phyloP scores from a whole-genome alignment of 2,797 vertebrate species.

The Gastrophryne carolinensis region DNA sequence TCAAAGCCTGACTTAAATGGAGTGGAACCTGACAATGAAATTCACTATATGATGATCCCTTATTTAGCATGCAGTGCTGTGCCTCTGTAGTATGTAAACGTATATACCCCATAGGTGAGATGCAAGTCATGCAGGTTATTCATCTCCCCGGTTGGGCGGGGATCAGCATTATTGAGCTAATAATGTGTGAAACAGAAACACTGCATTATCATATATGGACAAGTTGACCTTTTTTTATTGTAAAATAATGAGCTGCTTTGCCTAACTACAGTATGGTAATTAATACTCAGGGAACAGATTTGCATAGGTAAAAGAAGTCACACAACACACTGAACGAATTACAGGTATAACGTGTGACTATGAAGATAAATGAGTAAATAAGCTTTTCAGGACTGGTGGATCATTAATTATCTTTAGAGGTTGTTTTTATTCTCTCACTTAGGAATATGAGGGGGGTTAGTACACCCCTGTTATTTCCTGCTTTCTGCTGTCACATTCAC shows the following conservation, averaged over 20 bases:
- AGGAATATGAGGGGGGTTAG: too few species aligned
- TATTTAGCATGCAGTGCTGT: too few species aligned
- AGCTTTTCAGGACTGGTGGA: not conserved
- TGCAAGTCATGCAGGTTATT: not conserved
- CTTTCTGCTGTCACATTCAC: too few species aligned
- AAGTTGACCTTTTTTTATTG: not conserved
- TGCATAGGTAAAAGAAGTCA: not conserved
- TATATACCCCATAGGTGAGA: not conserved
- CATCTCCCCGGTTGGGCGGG: not conserved
- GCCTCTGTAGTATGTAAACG: not conserved
- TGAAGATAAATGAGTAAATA: constrained; percentile 2
- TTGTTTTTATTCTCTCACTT: too few species aligned
- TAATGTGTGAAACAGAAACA: not conserved
- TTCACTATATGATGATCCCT: too few species aligned
- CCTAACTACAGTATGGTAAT: not conserved
- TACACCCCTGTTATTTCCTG: too few species aligned
- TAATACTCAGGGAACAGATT: not conserved
- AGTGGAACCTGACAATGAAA: too few species aligned
- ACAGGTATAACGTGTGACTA: constrained; percentile 2
- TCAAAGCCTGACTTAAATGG: too few species aligned
- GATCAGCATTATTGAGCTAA: not conserved
- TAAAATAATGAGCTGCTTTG: not conserved
- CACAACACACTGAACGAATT: not conserved
- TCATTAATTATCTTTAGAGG: not conserved
- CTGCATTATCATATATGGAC: not conserved